A percentile compares a stretch with the other conserved stretches of the same genome.
These are phyloP conservation scores for Cyprinodon brontotheroides DNA, from an alignment of 2,113 vertebrate species.

Conservation along the genomic window DNA sequence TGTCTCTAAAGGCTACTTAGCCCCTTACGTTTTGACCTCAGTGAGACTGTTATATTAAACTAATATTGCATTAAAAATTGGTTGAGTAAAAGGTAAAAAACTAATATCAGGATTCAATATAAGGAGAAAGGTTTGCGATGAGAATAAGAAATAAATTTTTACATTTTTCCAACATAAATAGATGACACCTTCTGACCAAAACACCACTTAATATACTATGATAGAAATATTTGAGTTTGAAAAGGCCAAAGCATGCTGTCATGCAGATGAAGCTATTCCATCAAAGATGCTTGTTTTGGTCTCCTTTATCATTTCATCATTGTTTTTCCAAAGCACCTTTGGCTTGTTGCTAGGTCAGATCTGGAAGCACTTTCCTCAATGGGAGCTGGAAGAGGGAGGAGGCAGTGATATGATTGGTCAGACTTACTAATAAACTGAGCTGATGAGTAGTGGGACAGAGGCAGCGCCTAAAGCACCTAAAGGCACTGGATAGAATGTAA, in stretches of 20 bases:
- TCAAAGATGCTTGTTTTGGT: background rate
- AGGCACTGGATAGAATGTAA: conserved; percentile 50
- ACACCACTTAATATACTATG: background rate
- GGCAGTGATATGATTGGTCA: conserved; percentile 44
- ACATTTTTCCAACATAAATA: background rate
- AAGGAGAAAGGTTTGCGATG: background rate
- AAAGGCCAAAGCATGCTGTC: background rate
- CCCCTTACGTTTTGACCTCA: background rate
- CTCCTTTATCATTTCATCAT: background rate
- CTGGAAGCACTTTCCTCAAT: conserved; percentile 62
- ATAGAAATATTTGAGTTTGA: background rate
- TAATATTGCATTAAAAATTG: too few relatives aligned
- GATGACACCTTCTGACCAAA: background rate
- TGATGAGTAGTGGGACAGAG: conserved; percentile 35
- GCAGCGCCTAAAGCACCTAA: conserved; percentile 41
- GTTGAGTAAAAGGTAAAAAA: too few relatives aligned
- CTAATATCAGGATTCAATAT: too few relatives aligned
- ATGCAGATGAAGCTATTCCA: background rate
- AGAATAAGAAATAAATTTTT: background rate
- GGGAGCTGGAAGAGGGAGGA: conserved; percentile 33
- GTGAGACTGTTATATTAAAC: background rate
- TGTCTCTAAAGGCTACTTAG: too few relatives aligned
- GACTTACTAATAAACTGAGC: conserved; percentile 32
- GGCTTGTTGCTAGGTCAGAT: conserved; percentile 21
- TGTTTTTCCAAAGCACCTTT: conserved; percentile 4